A percentile compares a stretch with the other conserved stretches of the same genome.
phyloP scores from a whole-genome alignment of 2,888 invertebrate species.

The Ornithoptera alexandrae region DNA sequence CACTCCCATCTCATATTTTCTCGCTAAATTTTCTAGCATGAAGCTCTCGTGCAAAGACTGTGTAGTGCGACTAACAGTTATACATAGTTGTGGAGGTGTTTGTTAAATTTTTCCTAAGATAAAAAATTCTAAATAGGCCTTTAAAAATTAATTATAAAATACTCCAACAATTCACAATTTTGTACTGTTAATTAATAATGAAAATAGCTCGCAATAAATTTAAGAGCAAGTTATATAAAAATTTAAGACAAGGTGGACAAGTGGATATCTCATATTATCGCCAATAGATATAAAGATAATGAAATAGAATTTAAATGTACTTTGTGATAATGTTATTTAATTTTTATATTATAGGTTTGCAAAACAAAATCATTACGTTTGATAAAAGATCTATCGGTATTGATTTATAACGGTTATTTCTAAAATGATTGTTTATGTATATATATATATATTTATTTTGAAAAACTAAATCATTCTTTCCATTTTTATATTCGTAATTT shows the following conservation, averaged over 20 bases:
- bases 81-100: no score
- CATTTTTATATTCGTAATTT: not conserved
- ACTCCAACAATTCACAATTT: no score
- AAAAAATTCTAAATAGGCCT: no score
- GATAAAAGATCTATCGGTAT: no score
- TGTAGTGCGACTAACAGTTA: not conserved
- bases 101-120: no score
- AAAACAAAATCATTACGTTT: no score
- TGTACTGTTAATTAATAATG: not conserved
- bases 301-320: not conserved
- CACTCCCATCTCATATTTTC: slow-evolving; percentile 37
- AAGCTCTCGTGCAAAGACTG: not conserved
- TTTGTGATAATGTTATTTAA: no score
- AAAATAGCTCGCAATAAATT: not conserved
- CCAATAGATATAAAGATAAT: not conserved
- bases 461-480: not conserved
- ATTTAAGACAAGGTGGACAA: not conserved
- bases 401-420: no score
- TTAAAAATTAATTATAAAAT: no score
- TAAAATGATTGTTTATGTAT: no score
- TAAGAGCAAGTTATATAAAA: not conserved
- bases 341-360: no score
- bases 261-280: not conserved
- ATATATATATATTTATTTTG: no score
- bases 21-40: slow-evolving; percentile 4